Conservation (phyloP, 2,113 vertebrate species). For the Apaloderma vittatum region DNA sequence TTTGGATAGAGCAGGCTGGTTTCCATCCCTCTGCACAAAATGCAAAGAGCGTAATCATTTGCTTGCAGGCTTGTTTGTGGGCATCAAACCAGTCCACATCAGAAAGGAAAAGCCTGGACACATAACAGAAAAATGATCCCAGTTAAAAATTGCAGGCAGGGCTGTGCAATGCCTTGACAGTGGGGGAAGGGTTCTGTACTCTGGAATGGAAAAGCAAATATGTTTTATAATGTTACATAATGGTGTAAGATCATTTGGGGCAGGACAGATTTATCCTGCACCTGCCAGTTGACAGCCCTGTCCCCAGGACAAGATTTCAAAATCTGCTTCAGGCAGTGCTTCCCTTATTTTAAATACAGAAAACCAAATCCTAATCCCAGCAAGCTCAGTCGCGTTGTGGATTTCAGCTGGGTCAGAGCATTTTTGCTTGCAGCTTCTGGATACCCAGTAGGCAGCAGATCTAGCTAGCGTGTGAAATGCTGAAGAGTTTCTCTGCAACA, state of each 20-base stretch:
- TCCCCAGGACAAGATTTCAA: not conserved
- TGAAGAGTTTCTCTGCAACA: not conserved
- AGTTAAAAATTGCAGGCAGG: not conserved
- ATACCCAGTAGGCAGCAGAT: not conserved
- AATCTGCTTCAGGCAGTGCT: not conserved
- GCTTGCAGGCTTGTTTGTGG: not conserved
- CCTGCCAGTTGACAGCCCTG: not conserved
- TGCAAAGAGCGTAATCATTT: not conserved
- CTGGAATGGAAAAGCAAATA: not conserved
- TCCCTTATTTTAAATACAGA: not conserved
- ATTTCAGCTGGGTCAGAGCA: not conserved
- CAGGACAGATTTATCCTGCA: not conserved
- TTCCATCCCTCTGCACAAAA: not conserved
- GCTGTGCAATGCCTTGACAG: not conserved
- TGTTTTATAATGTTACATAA: not conserved
- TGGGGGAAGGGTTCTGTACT: not conserved
- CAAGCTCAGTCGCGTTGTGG: not conserved
- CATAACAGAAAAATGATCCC: not conserved
- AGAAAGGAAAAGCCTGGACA: constrained; percentile 44
- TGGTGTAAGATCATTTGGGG: fast-evolving
- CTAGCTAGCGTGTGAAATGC: not conserved
- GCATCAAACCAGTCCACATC: constrained; percentile 5
- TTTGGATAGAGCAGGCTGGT: not conserved
- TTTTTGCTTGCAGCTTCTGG: not conserved
- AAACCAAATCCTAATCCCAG: not conserved